A percentile compares a stretch with the other conserved stretches of the same genome.
Conservation (phyloP, 2,888 invertebrate species). For the Rhodophaea formosa region DNA sequence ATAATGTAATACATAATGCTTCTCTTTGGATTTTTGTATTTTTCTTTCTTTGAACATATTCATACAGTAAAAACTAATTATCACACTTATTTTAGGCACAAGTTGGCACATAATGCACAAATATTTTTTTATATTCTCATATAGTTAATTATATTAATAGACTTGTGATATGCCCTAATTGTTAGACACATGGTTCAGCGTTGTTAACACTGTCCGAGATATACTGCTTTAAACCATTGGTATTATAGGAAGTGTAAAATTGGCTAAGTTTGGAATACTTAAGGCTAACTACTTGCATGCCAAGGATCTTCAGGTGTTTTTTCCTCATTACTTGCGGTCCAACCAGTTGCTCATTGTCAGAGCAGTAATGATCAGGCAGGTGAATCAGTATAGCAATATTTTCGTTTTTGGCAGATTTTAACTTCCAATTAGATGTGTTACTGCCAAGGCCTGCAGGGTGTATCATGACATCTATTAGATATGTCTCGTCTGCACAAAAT, state of each 20-base stretch:
- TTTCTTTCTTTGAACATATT: neutral
- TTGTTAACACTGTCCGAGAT: conserved; percentile 65
- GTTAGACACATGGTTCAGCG: conserved; percentile 47
- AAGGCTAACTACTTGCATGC: conserved; percentile 82
- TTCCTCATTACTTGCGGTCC: conserved; percentile 84
- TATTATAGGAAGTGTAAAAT: conserved; percentile 69
- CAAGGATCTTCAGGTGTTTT: conserved; percentile 82
- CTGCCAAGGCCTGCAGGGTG: conserved; percentile 68
- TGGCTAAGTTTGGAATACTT: conserved; percentile 76
- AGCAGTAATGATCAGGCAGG: conserved; percentile 84
- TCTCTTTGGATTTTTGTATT: neutral
- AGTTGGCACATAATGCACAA: neutral
- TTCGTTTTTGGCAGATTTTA: conserved; percentile 60
- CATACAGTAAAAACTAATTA: neutral
- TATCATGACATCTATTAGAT: conserved; percentile 82
- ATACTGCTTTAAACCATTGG: conserved; percentile 73
- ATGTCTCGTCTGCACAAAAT: conserved; percentile 80
- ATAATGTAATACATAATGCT: neutral
- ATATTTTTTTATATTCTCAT: no score
- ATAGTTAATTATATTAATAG: no score
- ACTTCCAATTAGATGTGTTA: conserved; percentile 69
- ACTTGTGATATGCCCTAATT: neutral
- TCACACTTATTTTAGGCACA: neutral
- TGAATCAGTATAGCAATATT: conserved; percentile 82
- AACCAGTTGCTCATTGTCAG: conserved; percentile 75